Base-by-base conservation (phyloP, 2,888 invertebrate genomes). In the Schrankia costaestrigalis region DNA sequence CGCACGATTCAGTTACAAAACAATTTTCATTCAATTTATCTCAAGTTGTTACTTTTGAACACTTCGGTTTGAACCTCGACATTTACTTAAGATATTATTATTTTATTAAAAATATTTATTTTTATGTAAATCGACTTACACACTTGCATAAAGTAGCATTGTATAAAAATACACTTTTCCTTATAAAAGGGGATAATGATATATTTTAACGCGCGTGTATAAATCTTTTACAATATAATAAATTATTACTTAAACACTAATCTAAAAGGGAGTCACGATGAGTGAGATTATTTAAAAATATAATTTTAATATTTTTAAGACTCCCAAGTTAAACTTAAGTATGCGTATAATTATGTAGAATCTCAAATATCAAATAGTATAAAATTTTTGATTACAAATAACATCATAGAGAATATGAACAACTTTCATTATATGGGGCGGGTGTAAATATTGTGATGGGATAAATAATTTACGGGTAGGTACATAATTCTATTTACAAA, bases 351-450 rank as follows among this genome's bases (percentile, higher is more conserved):
- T 34, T 7, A 36, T 24, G 46, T 53, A 56, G 40, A 61, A 62
- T 63, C 42, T 60, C 53, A 43, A 57, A 54, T 57, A 59, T 56
- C 45, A 61, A 63, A 60, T 54, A 31, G 42, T 61, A 60, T 55
- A 68, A 66, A 65, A 56, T 36, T 31, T 41, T 44, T 5, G 7
- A 39, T 45, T 47, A 42, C 30, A 46, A 31, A 35, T 15, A 46
- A 44, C 23, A 51, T 45, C 26, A 41, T 41, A 48, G 26, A 26
- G 30, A 35, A 12, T 38, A 21, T 25, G 26, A 31, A 36, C 23
- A 34, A 35, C 26, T 41, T 13, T 33, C 31, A 27, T 21, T 28
- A 27, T 30, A 41, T 37, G 41, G 55, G 46, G 44, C 41, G 40
- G 37, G 46, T 46, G 41, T 56, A 21, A 52, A 52, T 42, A 8